Evolutionary conservation across 2,797 vertebrate genomes (phyloP).

Genomic region (Ceryle rudis): DNA sequence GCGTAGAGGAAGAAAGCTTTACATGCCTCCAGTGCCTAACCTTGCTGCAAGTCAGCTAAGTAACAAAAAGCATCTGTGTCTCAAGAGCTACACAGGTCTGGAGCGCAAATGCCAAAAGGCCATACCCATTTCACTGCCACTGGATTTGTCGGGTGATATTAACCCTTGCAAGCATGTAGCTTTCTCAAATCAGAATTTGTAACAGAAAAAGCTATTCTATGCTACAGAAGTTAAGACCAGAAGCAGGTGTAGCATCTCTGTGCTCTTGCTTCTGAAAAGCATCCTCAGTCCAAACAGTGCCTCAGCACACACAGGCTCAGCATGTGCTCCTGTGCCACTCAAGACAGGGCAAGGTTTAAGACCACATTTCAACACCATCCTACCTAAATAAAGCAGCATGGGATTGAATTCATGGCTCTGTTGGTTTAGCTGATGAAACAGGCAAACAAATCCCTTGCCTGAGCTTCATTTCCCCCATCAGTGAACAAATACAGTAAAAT

Average conservation of each 20-base stretch:
- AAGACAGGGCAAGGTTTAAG: background rate
- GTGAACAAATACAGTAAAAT: background rate
- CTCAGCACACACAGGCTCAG: background rate
- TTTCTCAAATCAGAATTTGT: background rate
- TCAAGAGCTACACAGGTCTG: background rate
- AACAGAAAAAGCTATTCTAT: background rate
- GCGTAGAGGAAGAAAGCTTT: background rate
- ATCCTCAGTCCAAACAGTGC: background rate
- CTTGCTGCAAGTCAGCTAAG: background rate
- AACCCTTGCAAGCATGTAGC: background rate
- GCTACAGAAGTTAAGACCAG: background rate
- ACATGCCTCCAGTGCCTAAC: background rate
- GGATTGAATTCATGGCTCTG: background rate
- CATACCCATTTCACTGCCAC: background rate
- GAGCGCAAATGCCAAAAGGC: background rate
- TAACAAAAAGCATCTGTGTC: constrained; percentile 42
- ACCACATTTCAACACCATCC: background rate
- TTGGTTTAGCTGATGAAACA: background rate
- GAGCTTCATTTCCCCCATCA: background rate
- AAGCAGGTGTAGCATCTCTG: background rate
- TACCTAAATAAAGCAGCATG: background rate
- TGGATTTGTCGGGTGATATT: background rate
- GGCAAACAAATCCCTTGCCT: background rate
- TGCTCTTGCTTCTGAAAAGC: background rate
- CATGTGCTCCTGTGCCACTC: background rate